Evolutionary conservation across 2,113 vertebrate species (phyloP), one percentile per base, ranked within the genome.

Genomic region (Equus przewalskii): DNA sequence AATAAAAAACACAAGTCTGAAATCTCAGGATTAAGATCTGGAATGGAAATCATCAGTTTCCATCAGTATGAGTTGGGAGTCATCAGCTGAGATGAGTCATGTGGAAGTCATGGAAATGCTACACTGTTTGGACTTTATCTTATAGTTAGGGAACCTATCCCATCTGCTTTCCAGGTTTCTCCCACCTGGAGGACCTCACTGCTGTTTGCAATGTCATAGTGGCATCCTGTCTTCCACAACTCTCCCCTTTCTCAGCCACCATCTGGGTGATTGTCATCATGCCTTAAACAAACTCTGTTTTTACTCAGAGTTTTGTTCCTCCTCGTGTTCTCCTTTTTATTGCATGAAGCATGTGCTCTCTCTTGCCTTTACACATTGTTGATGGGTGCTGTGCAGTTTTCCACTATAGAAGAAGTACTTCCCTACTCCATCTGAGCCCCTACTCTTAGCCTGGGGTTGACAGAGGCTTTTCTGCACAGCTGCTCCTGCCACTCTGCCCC

Each of bases 301-400:
- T 18, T 95, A 60, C 93, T 81, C 90, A 22, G 84, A 79, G 67
- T 75, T 73, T 87, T 92, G 21, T 13, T 93, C 78, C 19, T 8
- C 70, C 33, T 65, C 78, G 36, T 56, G 62, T 94, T 6, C 24
- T 9, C 91, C 49, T 81, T 86, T n/a, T 5, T 33, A 58, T 79
- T 30, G 7, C 36, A 70, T 1, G 4, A n/a, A 58, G 26, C 22
- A 36, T 28, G 56, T 33, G 44, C 73, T 88, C 60, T 28, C 22
- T 21, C 0, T 33, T 28, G 78, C 62, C 18, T 93, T 91, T 91
- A 60, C 46, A 49, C 54, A 46, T 9, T 58, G 21, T 18, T n/a
- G 46, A 89, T 44, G 64, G 69, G 56, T 19, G 41, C 65, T 46
- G 4, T 18, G 36, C 24, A 21, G 5, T 36, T 82, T 76, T 65